Evolutionary conservation across 2,113 vertebrate species (phyloP), one percentile per base, ranked within the genome.

Genomic region (Zosterops hypoxanthus): DNA sequence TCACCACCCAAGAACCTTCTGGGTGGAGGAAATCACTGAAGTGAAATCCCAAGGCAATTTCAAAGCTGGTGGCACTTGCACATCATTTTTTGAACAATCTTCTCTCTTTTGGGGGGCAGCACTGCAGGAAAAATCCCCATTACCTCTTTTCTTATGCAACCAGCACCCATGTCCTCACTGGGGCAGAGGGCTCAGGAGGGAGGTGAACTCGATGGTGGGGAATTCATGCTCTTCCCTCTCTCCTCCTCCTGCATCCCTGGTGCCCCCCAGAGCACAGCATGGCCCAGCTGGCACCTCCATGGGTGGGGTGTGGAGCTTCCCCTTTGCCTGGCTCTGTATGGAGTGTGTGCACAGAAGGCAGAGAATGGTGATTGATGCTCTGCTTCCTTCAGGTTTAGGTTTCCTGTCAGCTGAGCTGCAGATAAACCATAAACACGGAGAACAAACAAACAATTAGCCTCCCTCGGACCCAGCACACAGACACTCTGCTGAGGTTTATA

Each of bases 391-490:
- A 83, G 91, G 79, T 97, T 96, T 96, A 96, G 94, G 92, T 96
- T 96, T 96, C 92, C 95, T 95, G 95, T 94, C 94, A 94, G 92
- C 86, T 61, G 92, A 96, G 94, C 94, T 13, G 4, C 93, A 95
- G 88, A 96, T 96, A 96, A 96, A 93, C 95, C 96, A 94, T 96
- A 97, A 97, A 97, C 96, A 96, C 59, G 4, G 47, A 96, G 94
- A 96, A 94, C 96, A 97, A 97, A 97, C 96, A 97, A 96, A 97
- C 95, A 96, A 97, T 97, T 97, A 96, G 94, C 96, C 95, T 95
- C 96, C 95, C 94, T 87, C 66, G 36, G 96, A 96, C 94, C 96
- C 88, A 70, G 91, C 92, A 21, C 88, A 92, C 73, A 95, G 95
- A 73, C 94, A 90, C 76, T 96, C 89, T 24, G 72, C 93, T 69